Evolutionary conservation across 2,113 vertebrate genomes (phyloP).

Genomic region (Genyomyrus donnyi): DNA sequence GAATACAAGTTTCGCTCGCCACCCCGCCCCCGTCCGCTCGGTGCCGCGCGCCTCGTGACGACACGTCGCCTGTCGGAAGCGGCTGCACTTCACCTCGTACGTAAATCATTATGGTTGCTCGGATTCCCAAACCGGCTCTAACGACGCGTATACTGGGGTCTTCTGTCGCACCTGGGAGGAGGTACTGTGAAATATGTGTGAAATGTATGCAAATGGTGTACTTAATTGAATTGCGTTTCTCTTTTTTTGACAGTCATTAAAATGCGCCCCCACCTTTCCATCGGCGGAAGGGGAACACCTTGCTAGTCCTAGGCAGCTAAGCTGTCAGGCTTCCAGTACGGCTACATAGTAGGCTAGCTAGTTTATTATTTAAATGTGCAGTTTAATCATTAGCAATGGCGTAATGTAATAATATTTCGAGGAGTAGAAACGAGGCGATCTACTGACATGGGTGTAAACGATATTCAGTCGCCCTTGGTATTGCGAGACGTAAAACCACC

Average conservation of each 20-base stretch:
- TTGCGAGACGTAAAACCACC: neutral
- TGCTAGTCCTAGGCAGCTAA: neutral
- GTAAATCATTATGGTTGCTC: conserved; percentile 8
- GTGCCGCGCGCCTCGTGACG: neutral
- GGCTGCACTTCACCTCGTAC: neutral
- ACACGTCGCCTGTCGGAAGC: neutral
- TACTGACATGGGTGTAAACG: neutral
- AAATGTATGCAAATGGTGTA: neutral
- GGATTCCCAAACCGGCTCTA: neutral
- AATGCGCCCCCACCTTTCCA: neutral
- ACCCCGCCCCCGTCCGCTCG: neutral
- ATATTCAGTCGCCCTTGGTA: neutral
- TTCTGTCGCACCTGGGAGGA: neutral
- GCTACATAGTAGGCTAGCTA: neutral
- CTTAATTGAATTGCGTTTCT: neutral
- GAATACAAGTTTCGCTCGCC: neutral
- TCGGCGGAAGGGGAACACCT: neutral
- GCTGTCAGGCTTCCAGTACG: neutral
- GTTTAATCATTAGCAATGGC: neutral
- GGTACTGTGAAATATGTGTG: neutral
- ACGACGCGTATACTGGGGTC: neutral
- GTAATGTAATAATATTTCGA: neutral
- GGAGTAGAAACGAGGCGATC: neutral
- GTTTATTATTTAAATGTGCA: neutral
- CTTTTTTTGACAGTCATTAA: neutral